Conservation (phyloP, 23 tunicate genomes). For the Oikopleura albicans region DNA sequence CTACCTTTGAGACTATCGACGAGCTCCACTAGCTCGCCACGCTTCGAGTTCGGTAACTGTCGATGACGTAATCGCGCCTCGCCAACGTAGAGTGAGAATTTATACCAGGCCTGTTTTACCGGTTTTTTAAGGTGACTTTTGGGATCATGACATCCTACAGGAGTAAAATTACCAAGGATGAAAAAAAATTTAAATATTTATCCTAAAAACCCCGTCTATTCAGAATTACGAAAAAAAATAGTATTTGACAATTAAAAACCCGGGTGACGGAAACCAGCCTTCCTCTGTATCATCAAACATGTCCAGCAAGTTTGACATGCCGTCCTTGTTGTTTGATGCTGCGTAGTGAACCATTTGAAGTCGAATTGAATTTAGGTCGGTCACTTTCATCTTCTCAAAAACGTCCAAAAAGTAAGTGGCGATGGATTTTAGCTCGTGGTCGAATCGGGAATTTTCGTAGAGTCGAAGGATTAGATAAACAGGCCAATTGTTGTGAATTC, state of each 20-base stretch:
- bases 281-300: constrained; percentile 17
- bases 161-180: too few species aligned
- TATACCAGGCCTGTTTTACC: neutral
- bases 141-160: too few species aligned
- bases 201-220: too few species aligned
- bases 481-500: constrained; percentile 5
- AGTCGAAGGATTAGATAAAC: neutral
- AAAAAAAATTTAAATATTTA: too few species aligned
- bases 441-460: neutral
- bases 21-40: neutral
- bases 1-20: neutral
- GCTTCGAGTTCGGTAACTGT: neutral
- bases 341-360: neutral
- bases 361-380: neutral
- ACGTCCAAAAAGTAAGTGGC: constrained; percentile 14
- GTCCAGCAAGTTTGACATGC: neutral
- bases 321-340: neutral
- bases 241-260: too few species aligned
- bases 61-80: neutral
- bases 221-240: too few species aligned
- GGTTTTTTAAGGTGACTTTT: too few species aligned
- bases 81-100: neutral
- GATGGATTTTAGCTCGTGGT: neutral
- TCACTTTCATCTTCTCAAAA: constrained; percentile 5
- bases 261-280: neutral